Evolutionary conservation across 2,888 invertebrate genomes (phyloP).

Genomic region (Orthosia gracilis): DNA sequence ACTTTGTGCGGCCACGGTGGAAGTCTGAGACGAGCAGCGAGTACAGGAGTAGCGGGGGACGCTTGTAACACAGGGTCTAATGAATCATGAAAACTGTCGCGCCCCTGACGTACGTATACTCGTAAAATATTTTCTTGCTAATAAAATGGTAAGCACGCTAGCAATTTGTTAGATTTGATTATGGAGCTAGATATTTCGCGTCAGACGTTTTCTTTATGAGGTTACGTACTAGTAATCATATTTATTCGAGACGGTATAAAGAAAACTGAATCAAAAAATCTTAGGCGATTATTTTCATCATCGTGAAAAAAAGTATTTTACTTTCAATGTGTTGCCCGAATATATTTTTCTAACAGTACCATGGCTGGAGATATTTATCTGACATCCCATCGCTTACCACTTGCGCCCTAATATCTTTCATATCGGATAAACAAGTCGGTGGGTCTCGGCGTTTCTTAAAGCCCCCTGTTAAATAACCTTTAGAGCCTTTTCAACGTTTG

Average conservation of each 20-base stretch:
- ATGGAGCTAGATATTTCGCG: slow-evolving; percentile 17
- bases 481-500: slow-evolving; percentile 72
- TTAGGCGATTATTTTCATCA: neutral
- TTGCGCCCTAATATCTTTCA: slow-evolving; percentile 71
- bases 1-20: slow-evolving; percentile 55
- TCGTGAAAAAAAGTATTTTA: neutral
- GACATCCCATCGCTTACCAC: slow-evolving; percentile 60
- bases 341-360: neutral
- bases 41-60: slow-evolving; percentile 12
- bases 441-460: slow-evolving; percentile 70
- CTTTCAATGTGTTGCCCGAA: neutral
- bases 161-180: slow-evolving; percentile 43
- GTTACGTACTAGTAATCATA: slow-evolving; percentile 13
- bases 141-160: slow-evolving; percentile 41
- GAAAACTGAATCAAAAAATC: neutral
- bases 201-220: slow-evolving; percentile 7
- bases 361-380: slow-evolving; percentile 30
- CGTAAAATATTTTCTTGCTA: slow-evolving; percentile 50
- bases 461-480: slow-evolving; percentile 78
- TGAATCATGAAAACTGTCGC: slow-evolving; percentile 49
- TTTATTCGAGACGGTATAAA: slow-evolving; percentile 23
- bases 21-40: slow-evolving; percentile 41
- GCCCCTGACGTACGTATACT: slow-evolving; percentile 15
- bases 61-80: slow-evolving; percentile 15
- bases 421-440: slow-evolving; percentile 77